Percentiles rank a stretch among this genome's conserved stretches.
These are phyloP conservation scores for Camptogramma bilineatum DNA, from an alignment of 2,888 invertebrate species.

Conservation along the genomic window DNA sequence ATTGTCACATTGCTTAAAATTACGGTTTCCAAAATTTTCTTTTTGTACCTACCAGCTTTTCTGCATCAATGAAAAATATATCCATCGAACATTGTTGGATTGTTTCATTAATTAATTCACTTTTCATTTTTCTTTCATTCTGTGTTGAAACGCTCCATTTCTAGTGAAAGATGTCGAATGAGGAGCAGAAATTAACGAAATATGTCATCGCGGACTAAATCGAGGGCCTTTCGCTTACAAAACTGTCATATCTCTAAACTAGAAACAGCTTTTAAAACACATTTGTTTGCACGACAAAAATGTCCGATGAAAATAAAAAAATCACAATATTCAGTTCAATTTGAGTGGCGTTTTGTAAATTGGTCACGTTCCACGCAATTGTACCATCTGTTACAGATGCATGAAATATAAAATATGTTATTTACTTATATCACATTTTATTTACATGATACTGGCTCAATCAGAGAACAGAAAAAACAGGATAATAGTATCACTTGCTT, in stretches of 20 bases:
- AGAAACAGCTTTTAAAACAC: not conserved
- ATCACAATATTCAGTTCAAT: slow-evolving; percentile 35
- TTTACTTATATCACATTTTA: not conserved
- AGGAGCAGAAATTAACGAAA: too few relatives aligned
- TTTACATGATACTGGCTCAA: not conserved
- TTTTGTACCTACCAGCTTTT: too few relatives aligned
- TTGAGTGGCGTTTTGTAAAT: slow-evolving; percentile 39
- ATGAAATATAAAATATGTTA: slow-evolving; percentile 10
- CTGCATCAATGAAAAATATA: too few relatives aligned
- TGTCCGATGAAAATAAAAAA: slow-evolving; percentile 15
- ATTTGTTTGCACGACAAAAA: slow-evolving; percentile 4
- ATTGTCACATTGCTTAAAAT: not conserved
- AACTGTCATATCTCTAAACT: not conserved
- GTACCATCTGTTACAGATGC: slow-evolving; percentile 34
- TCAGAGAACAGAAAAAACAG: not conserved
- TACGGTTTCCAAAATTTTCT: not conserved
- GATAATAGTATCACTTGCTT: too few relatives aligned
- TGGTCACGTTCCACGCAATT: slow-evolving; percentile 44
- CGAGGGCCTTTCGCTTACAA: too few relatives aligned
- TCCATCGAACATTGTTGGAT: too few relatives aligned
- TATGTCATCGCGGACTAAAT: too few relatives aligned
- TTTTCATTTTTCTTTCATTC: too few relatives aligned
- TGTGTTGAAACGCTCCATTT: too few relatives aligned
- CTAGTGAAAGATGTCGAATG: too few relatives aligned
- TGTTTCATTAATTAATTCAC: too few relatives aligned